A percentile compares a stretch with the other conserved stretches of the same genome.
These are phyloP conservation scores for Volucella inflata DNA, from an alignment of 2,888 invertebrate genomes.

Conservation along the genomic window DNA sequence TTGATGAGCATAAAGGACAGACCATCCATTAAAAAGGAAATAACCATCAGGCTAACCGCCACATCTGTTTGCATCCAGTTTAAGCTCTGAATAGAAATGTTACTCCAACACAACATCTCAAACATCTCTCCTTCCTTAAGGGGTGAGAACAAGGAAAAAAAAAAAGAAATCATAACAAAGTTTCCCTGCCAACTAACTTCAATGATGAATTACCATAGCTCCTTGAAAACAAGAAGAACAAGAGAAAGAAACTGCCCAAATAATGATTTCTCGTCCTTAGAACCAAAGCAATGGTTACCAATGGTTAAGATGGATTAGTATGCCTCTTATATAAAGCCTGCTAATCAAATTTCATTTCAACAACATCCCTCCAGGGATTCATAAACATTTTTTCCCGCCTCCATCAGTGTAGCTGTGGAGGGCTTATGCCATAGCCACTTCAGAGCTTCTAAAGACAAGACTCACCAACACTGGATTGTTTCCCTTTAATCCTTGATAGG, in stretches of 20 bases:
- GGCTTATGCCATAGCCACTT: too few relatives aligned
- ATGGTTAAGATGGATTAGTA: constrained; percentile 72
- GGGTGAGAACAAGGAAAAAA: background rate
- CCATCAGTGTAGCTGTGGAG: background rate
- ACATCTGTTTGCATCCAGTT: constrained; percentile 58
- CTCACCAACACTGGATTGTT: constrained; percentile 26
- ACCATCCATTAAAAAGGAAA: background rate
- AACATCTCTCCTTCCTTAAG: background rate
- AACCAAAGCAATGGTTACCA: constrained; percentile 47
- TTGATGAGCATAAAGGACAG: background rate
- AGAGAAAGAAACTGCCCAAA: constrained; percentile 36
- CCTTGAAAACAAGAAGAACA: background rate
- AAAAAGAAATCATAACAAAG: constrained; percentile 34
- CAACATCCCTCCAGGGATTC: constrained; percentile 70
- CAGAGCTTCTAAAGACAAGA: background rate
- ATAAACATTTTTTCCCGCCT: constrained; percentile 48
- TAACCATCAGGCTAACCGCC: background rate
- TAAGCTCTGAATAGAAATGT: constrained; percentile 28
- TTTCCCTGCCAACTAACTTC: constrained; percentile 38
- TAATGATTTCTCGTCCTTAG: constrained; percentile 64
- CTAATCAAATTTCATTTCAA: constrained; percentile 74
- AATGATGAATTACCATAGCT: constrained; percentile 65
- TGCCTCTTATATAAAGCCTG: constrained; percentile 69
- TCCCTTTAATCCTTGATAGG: constrained; percentile 60
- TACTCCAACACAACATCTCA: constrained; percentile 1